Base-by-base conservation (phyloP, 2,797 vertebrate genomes). In the Okamejei kenojei region DNA sequence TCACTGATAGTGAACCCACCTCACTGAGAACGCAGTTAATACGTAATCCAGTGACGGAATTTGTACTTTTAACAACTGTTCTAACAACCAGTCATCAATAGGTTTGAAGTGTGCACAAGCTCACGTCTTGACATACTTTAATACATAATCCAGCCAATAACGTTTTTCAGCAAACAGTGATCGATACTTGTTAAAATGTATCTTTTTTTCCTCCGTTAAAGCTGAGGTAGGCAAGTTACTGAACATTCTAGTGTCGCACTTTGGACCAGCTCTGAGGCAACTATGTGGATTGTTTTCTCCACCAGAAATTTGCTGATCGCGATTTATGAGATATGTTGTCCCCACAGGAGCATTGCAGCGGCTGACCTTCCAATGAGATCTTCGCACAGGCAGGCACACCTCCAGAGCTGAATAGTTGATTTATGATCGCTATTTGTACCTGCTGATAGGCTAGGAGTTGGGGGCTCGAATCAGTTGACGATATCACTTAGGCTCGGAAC, bases 81-180 rank as follows among this genome's bases (percentile, higher is more conserved):
- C 26, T 1, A 45, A 26, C 65, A 76, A 92, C 29, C 15, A 76
- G 26, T 38, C 13, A 76, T 92, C 90, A 92, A 92, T 76, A 58
- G 71, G 32, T 74, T 76, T 26, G 32, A 54, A 88, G 35, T 88
- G n/a, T 88, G 63, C n/a, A 88, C 32, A 15, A 11, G 63, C 84
- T n/a, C 61, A 88, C 17, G 61, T 88, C 63, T 65, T 68, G n/a
- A 88, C 9, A 19, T 17, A 68, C 9, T 63, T 86, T 88, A 88
- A 88, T 88, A 88, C 17, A 88, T 35, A 88, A 88, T 88, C 84
- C 61, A 65, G 84, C 63, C 84, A 68, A 88, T 68, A 88, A 65
- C 65, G n/a, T 88, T 1, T 88, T 88, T n/a, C 84, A 68, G 65
- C 84, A 88, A 35, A 35, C n/a, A 86, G 82, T 86, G 29, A 32